Evolutionary conservation across 2,888 invertebrate species (phyloP), one percentile per base, ranked within the genome.

Genomic region (Phortica magna): DNA sequence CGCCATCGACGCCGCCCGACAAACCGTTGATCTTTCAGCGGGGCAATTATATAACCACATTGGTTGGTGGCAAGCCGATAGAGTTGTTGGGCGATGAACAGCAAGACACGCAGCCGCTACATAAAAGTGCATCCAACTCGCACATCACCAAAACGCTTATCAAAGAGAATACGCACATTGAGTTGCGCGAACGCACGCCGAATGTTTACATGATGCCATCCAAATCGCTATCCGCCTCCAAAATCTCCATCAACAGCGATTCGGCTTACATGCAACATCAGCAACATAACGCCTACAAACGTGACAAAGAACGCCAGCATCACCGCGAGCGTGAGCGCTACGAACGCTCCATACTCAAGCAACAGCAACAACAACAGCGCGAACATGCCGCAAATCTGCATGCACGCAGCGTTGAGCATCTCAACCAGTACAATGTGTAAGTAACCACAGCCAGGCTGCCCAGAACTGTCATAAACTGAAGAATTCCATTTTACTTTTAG

Each of bases 11-110:
- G 67, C 92, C 93, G 71, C 85, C 91, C 0, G 93, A 93, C 78
- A 93, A 94, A 88, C 93, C 93, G 74, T 92, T 94, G 88, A 95
- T 96, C 68, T 96, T 95, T 89, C 96, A 96, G 90, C 95, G 96
- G 84, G 96, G 96, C 0, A 95, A 95, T 43, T 96, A 96, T 87
- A 95, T 96, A 41, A 96, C 96, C 1, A 95, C 96, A 0, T 92
- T 96, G 22, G 95, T 96, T 0, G 94, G 91, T 10, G 92, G 92
- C 55, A 92, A 91, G n/a, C 91, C 92, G 53, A 91, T 91, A 6
- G 91, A 91, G 74, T 77, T 92, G 57, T 78, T 90, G 65, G 91
- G 86, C 39, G 90, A 89, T 1, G 84, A 87, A 5, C 73, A 39
- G 39, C 59, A 12, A 14, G 74, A 65, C 5, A 71, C 74, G 7